Base-by-base conservation (phyloP, 2,797 vertebrate species). In the Toxotes lorentzi region DNA sequence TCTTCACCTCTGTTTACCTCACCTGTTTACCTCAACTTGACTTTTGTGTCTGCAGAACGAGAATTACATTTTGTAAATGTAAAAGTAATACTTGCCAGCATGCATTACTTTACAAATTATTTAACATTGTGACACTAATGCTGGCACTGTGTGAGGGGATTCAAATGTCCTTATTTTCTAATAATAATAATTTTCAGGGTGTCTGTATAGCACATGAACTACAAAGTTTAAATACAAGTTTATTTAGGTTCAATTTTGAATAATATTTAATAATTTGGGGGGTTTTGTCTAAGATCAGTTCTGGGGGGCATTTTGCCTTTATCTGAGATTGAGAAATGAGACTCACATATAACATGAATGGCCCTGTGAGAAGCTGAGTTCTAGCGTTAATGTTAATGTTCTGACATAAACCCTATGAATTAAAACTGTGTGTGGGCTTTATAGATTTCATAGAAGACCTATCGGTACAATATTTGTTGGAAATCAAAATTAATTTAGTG, bases 1-100 rank as follows among this genome's bases (percentile, higher is more conserved):
- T 72, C 73, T 84, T 82, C 58, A 60, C 64, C 73, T 71, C 67
- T 79, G 79, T 87, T 91, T 88, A 78, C 73, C 73, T 83, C 71
- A 76, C 45, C 70, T 85, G 85, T 87, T 86, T 90, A 84, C 58
- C 40, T 70, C 56, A 23, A 76, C 70, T 81, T 73, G 70, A 53
- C 56, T 75, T 65, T 67, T 62, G 45, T 71, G 73, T 76, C 48
- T 66, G 54, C 76, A 23, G 47, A 27, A 54, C 73, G 38, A 32
- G 71, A 68, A 51, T 23, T 30, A 27, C 67, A 77, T 72, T 34
- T 11, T 58, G 27, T 19, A 24, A 48, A 72, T 23, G 16, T 34
- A 24, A 5, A 53, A 51, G 17, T 40, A 23, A 4, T 23, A 8
- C 5, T 16, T 40, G 21, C 56, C 48, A 30, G 56, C 40, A 23